Percentiles rank a stretch among this genome's conserved stretches.
Evolutionary conservation across 2,888 invertebrate genomes (phyloP).

Genomic region (Drosophila flavopinicola): DNA sequence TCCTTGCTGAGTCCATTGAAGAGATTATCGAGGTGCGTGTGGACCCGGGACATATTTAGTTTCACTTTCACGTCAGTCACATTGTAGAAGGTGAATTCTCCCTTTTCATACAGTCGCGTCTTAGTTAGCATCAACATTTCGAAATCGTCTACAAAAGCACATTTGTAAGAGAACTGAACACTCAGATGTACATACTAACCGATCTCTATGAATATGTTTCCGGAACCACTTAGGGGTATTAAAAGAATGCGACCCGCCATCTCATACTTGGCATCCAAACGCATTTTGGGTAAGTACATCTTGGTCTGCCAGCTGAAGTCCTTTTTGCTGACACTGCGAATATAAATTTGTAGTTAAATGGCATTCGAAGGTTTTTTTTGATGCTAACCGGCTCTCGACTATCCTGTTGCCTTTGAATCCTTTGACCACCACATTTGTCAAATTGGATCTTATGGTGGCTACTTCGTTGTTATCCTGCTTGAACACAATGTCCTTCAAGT

Average conservation of each 20-base stretch:
- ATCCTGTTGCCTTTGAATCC: slow-evolving; percentile 88
- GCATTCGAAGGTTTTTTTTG: neutral
- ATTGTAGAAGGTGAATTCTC: slow-evolving; percentile 88
- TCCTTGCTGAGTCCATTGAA: slow-evolving; percentile 84
- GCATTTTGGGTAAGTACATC: slow-evolving; percentile 87
- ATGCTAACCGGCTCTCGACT: slow-evolving; percentile 86
- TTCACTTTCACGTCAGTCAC: slow-evolving; percentile 87
- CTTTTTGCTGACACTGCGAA: slow-evolving; percentile 86
- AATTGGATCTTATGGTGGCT: slow-evolving; percentile 89
- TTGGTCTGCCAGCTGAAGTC: slow-evolving; percentile 88
- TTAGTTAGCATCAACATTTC: slow-evolving; percentile 87
- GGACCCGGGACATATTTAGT: slow-evolving; percentile 87
- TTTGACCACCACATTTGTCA: slow-evolving; percentile 87
- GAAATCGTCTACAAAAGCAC: slow-evolving; percentile 85
- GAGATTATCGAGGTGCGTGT: slow-evolving; percentile 88
- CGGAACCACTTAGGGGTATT: slow-evolving; percentile 88
- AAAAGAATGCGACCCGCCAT: slow-evolving; percentile 88
- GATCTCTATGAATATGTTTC: slow-evolving; percentile 89
- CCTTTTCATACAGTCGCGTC: slow-evolving; percentile 87
- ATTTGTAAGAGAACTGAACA: neutral
- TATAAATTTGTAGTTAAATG: neutral
- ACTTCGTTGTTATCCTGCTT: slow-evolving; percentile 89
- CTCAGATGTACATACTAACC: slow-evolving; percentile 84
- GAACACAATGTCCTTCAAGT: slow-evolving; percentile 87
- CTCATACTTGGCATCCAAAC: slow-evolving; percentile 88